Evolutionary conservation across 1,140 invertebrate species (phyloP).

Genomic region (Thrips palmi): DNA sequence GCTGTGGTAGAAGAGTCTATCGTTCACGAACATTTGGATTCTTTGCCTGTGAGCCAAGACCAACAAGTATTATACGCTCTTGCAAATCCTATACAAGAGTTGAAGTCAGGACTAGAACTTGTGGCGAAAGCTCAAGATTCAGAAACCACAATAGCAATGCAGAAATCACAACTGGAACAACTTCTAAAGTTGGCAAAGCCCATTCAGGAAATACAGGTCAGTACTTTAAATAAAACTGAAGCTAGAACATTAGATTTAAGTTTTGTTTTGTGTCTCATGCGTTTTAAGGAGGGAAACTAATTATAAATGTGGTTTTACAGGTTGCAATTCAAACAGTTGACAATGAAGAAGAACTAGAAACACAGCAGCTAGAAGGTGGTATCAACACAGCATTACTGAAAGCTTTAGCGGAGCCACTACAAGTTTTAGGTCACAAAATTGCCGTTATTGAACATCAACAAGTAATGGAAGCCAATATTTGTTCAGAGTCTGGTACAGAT

Average conservation of each 20-base stretch:
- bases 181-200: neutral
- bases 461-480: slow-evolving; percentile 15
- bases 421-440: slow-evolving; percentile 24
- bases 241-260: too few relatives aligned
- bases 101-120: neutral
- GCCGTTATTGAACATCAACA: slow-evolving; percentile 21
- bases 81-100: slow-evolving; percentile 8
- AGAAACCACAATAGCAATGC: too few relatives aligned
- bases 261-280: too few relatives aligned
- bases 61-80: slow-evolving; percentile 4
- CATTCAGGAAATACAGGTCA: slow-evolving; percentile 9
- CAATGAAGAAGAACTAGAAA: slow-evolving; percentile 9
- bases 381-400: slow-evolving; percentile 20
- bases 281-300: too few relatives aligned
- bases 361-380: slow-evolving; percentile 8
- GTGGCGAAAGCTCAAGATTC: too few relatives aligned
- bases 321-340: slow-evolving; percentile 9
- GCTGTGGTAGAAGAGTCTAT: slow-evolving; percentile 23
- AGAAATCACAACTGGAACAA: neutral
- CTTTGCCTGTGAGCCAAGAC: neutral
- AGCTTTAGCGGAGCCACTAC: slow-evolving; percentile 24
- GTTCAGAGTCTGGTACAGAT: too few relatives aligned
- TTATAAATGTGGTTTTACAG: too few relatives aligned
- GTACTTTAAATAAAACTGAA: too few relatives aligned
- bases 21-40: slow-evolving; percentile 5